Evolutionary conservation across 2,113 vertebrate species (phyloP).

Genomic region (Centrocercus urophasianus): DNA sequence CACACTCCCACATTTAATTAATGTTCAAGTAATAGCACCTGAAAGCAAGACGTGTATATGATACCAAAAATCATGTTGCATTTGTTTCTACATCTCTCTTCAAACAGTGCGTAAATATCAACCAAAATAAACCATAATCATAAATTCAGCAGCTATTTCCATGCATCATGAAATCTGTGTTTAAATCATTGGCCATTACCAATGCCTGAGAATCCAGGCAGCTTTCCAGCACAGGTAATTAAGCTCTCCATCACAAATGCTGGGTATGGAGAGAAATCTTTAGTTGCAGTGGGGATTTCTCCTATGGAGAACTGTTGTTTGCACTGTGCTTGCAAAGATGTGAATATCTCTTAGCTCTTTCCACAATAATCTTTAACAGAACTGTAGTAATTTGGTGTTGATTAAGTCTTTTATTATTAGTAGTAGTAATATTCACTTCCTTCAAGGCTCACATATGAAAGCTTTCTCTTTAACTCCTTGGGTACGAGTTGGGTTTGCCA

Average conservation of each 20-base stretch:
- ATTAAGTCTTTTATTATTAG: not conserved
- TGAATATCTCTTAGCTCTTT: not conserved
- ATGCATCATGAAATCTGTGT: not conserved
- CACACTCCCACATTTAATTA: not conserved
- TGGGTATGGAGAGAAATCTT: rapidly evolving
- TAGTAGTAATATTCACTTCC: not conserved
- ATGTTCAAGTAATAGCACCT: not conserved
- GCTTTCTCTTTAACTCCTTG: not conserved
- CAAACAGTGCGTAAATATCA: not conserved
- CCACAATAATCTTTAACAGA: not conserved
- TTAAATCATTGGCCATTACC: not conserved
- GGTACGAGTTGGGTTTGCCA: rapidly evolving
- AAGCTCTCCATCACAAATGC: not conserved
- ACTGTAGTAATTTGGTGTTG: not conserved
- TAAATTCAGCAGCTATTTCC: not conserved
- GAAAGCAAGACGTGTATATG: not conserved
- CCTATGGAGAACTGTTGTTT: not conserved
- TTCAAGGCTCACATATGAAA: rapidly evolving
- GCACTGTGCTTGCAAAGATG: not conserved
- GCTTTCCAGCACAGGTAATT: not conserved
- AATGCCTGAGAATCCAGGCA: not conserved
- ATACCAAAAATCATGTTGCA: not conserved
- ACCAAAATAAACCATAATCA: rapidly evolving
- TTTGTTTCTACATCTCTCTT: not conserved
- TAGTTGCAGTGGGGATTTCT: not conserved